Conservation (phyloP, 2,888 invertebrate genomes). For the Microplitis manilae region DNA sequence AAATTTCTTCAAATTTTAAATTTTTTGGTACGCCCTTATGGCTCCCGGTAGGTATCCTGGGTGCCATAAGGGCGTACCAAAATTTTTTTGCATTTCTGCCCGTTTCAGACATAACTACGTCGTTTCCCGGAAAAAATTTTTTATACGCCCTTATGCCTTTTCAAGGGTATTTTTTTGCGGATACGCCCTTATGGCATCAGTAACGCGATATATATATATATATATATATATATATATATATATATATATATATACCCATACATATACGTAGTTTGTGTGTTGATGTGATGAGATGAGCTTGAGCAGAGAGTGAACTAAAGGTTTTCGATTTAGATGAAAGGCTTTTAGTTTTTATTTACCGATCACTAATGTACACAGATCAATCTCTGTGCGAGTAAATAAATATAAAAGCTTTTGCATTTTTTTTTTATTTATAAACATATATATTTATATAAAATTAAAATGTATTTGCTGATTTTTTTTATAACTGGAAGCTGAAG, state of each 20-base stretch:
- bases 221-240: background rate
- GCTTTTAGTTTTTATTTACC: slow-evolving; percentile 1
- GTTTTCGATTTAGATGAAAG: background rate
- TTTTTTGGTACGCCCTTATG: too few relatives aligned
- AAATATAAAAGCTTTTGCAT: background rate
- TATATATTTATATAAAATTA: background rate
- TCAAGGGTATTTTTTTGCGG: too few relatives aligned
- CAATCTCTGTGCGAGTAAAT: background rate
- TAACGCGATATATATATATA: background rate
- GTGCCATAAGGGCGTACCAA: too few relatives aligned
- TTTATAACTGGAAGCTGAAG: slow-evolving; percentile 8
- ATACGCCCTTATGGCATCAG: too few relatives aligned
- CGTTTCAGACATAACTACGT: too few relatives aligned
- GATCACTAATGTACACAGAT: background rate
- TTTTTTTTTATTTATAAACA: background rate
- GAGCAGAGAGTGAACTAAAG: background rate
- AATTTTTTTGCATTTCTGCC: too few relatives aligned
- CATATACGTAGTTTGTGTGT: background rate
- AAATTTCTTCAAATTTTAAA: too few relatives aligned
- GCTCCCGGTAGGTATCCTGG: too few relatives aligned
- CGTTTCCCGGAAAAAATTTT: too few relatives aligned
- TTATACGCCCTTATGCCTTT: too few relatives aligned
- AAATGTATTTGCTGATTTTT: background rate
- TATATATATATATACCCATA: background rate
- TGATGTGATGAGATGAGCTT: background rate